phyloP scores from a whole-genome alignment of 2,113 vertebrate species.

The Hippopotamus amphibius region DNA sequence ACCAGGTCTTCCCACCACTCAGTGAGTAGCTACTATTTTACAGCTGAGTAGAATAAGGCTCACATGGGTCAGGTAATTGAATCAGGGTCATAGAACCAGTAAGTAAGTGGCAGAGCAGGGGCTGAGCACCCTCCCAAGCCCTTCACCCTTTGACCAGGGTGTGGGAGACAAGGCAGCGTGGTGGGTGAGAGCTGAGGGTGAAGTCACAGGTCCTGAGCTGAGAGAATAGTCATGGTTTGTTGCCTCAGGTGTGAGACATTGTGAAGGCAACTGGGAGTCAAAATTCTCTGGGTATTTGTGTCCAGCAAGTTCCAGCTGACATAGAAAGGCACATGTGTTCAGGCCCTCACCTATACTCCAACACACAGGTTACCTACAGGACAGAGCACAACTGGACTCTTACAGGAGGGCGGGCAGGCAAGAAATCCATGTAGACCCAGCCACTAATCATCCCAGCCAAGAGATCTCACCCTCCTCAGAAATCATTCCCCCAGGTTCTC shows the following conservation, averaged over 20 bases:
- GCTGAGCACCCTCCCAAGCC: neutral
- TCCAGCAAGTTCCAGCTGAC: neutral
- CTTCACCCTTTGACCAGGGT: neutral
- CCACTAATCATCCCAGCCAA: neutral
- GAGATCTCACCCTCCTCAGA: neutral
- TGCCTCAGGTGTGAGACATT: neutral
- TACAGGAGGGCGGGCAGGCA: neutral
- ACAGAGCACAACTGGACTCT: neutral
- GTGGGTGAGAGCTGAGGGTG: neutral
- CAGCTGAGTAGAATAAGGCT: conserved; percentile 1
- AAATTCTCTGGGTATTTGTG: neutral
- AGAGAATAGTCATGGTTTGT: neutral
- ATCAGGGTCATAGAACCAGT: neutral
- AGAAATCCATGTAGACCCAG: neutral
- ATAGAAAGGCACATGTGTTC: neutral
- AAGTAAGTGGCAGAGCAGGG: neutral
- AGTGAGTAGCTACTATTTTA: neutral
- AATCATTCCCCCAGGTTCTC: neutral
- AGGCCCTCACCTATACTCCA: neutral
- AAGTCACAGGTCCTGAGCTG: neutral
- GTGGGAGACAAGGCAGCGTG: neutral
- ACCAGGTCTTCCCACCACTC: neutral
- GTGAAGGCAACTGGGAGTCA: neutral
- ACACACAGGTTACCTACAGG: neutral
- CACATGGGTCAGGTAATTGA: neutral